A percentile compares a stretch with the other conserved stretches of the same genome.
Conservation (phyloP, 1,140 invertebrate species). For the Nasonia longicornis region DNA sequence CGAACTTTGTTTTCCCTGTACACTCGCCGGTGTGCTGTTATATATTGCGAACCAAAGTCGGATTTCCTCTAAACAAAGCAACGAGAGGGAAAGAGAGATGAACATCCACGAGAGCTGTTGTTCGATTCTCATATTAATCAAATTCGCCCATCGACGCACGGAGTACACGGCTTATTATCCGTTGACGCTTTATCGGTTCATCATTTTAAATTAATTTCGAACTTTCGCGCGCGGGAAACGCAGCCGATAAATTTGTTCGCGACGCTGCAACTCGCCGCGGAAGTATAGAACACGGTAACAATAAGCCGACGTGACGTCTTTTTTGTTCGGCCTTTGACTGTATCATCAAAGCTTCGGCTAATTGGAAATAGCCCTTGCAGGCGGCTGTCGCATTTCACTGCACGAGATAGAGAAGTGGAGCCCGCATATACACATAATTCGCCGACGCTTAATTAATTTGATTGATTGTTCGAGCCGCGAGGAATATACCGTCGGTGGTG, state of each 20-base stretch:
- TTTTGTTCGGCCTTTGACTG: no score
- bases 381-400: no score
- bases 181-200: neutral
- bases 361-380: no score
- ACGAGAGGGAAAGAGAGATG: neutral
- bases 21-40: neutral
- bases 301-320: no score
- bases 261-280: neutral
- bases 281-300: no score
- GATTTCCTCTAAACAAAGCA: neutral
- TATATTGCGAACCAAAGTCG: neutral
- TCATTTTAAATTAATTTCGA: neutral
- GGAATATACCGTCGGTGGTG: neutral
- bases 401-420: no score
- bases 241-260: neutral
- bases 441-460: slow-evolving; percentile 9
- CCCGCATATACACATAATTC: neutral
- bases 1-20: neutral
- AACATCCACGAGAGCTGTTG: neutral
- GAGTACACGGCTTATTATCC: no score
- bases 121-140: neutral
- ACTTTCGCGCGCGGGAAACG: neutral
- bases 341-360: no score
- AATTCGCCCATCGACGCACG: neutral
- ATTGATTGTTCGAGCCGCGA: neutral